Evolutionary conservation across 2,113 vertebrate genomes (phyloP), one percentile per base, ranked within the genome.

Genomic region (Erythrolamprus reginae): DNA sequence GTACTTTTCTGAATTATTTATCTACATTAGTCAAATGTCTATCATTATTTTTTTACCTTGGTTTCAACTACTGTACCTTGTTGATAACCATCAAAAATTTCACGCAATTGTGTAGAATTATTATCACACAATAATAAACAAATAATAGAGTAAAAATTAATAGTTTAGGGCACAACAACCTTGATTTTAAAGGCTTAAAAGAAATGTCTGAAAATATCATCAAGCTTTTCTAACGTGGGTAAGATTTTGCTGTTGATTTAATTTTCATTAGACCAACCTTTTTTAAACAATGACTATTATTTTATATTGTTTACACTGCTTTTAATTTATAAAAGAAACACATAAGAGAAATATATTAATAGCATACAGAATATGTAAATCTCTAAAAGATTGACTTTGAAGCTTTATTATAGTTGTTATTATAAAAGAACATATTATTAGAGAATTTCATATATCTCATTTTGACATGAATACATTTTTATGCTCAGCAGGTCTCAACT

Each of bases 21-120:
- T 94, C 94, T 95, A 94, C 91, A 93, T 94, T 94, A 93, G 2
- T 90, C 89, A 94, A 94, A 93, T 86, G 53, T 50, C 84, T 48
- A 91, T 42, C n/a, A 33, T 33, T 48, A 28, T 93, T 88, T 94
- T 94, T 94, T 77, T 77, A 77, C 33, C 33, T 77, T 19, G 6
- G 2, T 38, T 77, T 77, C 38, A 77, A 77, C 33, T 21, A 38
- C 33, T 77, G 33, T 77, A 38, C 3, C 17, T 77, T 77, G 65
- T 77, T 77, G n/a, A 70, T 70, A 61, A 23, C 0, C 65, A 83
- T 26, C 21, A 53, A 92, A 50, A 0, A 82, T 70, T 93, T 94
- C 94, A 94, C 92, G 90, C 58, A 65, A 65, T 15, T 65, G 28
- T 33, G 4, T 65, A 12, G 5, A 65, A 65, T 65, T n/a, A n/a